A percentile compares a stretch with the other conserved stretches of the same genome.
Evolutionary conservation across 2,888 invertebrate species (phyloP).

Genomic region (Anorthoa munda): DNA sequence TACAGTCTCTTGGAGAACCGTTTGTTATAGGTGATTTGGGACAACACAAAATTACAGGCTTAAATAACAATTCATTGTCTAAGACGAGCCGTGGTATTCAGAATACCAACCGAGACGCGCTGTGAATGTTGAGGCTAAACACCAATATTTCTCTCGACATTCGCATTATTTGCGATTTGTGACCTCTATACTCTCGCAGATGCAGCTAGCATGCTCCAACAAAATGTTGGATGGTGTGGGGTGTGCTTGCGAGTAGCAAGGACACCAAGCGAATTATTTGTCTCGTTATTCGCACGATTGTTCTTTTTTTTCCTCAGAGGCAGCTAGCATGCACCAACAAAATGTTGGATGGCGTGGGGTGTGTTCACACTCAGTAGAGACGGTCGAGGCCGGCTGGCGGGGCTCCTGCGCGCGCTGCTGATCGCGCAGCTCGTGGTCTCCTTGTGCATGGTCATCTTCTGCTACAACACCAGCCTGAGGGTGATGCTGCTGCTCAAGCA

Average conservation of each 20-base stretch:
- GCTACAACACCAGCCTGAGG: constrained; percentile 84
- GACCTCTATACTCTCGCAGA: constrained; percentile 34
- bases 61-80: no score
- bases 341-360: constrained; percentile 86
- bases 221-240: constrained; percentile 85
- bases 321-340: constrained; percentile 80
- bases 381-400: constrained; percentile 82
- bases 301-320: constrained; percentile 42
- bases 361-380: constrained; percentile 83
- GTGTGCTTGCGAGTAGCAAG: constrained; percentile 73
- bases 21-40: no score
- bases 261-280: no score
- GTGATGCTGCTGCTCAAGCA: constrained; percentile 84
- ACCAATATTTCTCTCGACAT: no score
- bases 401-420: constrained; percentile 83
- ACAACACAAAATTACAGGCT: no score
- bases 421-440: constrained; percentile 85
- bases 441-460: constrained; percentile 85
- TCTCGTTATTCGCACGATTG: not conserved
- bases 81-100: no score
- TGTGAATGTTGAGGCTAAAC: no score
- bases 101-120: no score
- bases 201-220: constrained; percentile 79
- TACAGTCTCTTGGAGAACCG: no score
- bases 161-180: no score